Evolutionary conservation across 1,140 invertebrate species (phyloP).

Genomic region (Penaeus vannamei): DNA sequence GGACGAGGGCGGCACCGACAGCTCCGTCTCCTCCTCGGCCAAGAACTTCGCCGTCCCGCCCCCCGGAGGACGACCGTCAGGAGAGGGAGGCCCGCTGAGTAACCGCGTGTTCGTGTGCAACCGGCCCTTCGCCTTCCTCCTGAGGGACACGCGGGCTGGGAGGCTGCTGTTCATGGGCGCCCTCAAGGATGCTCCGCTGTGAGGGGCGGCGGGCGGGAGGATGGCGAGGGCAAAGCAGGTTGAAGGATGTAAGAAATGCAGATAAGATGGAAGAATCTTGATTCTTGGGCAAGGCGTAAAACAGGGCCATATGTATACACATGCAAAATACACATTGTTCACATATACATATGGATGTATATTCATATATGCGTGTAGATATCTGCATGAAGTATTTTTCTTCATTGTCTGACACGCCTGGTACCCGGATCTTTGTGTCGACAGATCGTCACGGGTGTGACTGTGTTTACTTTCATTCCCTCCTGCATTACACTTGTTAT

Average conservation of each 20-base stretch:
- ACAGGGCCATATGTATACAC: too few species aligned
- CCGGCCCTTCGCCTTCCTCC: background rate
- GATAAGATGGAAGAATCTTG: too few species aligned
- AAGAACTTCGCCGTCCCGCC: background rate
- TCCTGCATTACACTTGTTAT: background rate
- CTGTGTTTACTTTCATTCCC: background rate
- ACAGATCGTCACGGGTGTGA: too few species aligned
- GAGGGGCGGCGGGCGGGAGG: too few species aligned
- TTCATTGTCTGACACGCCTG: too few species aligned
- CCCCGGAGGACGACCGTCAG: background rate
- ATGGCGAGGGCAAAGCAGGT: background rate
- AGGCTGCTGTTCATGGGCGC: slow-evolving; percentile 17
- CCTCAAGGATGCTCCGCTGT: background rate
- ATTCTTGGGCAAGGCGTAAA: too few species aligned
- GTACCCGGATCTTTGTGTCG: too few species aligned
- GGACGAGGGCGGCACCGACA: background rate
- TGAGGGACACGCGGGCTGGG: background rate
- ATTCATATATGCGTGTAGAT: too few species aligned
- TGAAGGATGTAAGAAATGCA: background rate
- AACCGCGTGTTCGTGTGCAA: slow-evolving; percentile 12
- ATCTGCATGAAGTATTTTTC: too few species aligned
- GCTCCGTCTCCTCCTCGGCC: background rate
- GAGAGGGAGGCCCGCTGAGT: background rate
- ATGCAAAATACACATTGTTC: too few species aligned
- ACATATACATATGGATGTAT: too few species aligned